Evolutionary conservation across 2,113 vertebrate genomes (phyloP).

Genomic region (Megaleporinus macrocephalus): DNA sequence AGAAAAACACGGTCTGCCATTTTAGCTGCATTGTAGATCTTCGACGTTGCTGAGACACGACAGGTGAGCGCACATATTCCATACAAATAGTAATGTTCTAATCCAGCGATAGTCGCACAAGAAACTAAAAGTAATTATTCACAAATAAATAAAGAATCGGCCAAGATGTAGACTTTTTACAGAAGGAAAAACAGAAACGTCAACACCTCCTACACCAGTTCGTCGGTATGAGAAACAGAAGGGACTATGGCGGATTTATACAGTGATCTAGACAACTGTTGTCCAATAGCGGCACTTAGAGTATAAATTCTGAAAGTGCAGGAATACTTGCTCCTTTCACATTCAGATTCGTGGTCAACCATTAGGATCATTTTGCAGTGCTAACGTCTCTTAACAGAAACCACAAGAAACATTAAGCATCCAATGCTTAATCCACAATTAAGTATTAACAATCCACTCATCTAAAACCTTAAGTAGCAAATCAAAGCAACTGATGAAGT

Average conservation of each 20-base stretch:
- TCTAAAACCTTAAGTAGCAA: too few species aligned
- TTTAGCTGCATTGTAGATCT: neutral
- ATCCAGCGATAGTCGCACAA: too few species aligned
- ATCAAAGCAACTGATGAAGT: too few species aligned
- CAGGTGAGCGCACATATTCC: neutral
- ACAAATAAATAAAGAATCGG: neutral
- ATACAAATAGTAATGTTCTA: neutral
- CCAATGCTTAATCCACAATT: too few species aligned
- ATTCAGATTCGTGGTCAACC: neutral
- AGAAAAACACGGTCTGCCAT: conserved; percentile 11
- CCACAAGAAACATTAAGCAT: too few species aligned
- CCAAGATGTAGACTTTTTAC: conserved; percentile 43
- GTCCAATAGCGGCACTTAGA: conserved; percentile 84
- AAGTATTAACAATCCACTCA: too few species aligned
- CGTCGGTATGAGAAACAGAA: neutral
- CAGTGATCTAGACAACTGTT: conserved; percentile 50
- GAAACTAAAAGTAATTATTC: neutral
- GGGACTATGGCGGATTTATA: neutral
- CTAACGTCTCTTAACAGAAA: too few species aligned
- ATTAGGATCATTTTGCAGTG: too few species aligned
- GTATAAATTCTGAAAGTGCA: conserved; percentile 71
- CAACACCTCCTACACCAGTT: neutral
- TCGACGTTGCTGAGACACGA: neutral
- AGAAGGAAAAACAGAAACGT: neutral
- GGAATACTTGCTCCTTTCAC: too few species aligned